A percentile compares a stretch with the other conserved stretches of the same genome.
These are phyloP conservation scores for Coregonus ussuriensis DNA, from an alignment of 2,797 vertebrate genomes.

Conservation along the genomic window DNA sequence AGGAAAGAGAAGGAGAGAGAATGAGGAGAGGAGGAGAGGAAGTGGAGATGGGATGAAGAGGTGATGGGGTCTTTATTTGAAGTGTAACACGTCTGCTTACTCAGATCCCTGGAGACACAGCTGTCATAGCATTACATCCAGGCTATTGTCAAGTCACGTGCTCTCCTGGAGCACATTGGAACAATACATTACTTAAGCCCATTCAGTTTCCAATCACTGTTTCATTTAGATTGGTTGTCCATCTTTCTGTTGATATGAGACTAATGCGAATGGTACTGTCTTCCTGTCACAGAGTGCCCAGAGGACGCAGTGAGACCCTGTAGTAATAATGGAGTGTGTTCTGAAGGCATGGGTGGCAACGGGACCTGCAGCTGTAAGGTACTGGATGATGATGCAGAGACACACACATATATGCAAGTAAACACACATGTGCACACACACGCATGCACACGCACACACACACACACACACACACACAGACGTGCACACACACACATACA, in stretches of 20 bases:
- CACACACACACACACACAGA: neutral
- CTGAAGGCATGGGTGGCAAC: slow-evolving; percentile 81
- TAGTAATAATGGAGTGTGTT: slow-evolving; percentile 79
- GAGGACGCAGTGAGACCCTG: slow-evolving; percentile 78
- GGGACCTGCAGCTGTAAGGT: slow-evolving; percentile 89
- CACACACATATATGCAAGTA: neutral
- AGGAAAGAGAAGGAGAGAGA: neutral
- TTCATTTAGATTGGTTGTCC: neutral
- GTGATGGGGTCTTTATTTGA: neutral
- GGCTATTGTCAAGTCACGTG: neutral
- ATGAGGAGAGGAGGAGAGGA: neutral
- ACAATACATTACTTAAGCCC: slow-evolving; percentile 17
- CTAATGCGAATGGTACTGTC: neutral
- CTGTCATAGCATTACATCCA: neutral
- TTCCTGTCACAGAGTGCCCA: slow-evolving; percentile 81
- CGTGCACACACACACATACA: neutral
- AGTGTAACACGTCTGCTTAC: neutral
- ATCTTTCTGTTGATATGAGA: neutral
- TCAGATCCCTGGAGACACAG: slow-evolving; percentile 10
- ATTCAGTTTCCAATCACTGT: slow-evolving; percentile 6
- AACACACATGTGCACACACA: slow-evolving; percentile 2
- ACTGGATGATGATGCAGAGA: slow-evolving; percentile 1
- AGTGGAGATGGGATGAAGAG: neutral
- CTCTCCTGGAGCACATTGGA: neutral
- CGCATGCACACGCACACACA: neutral